Percentiles rank a stretch among this genome's conserved stretches.
These are phyloP conservation scores for Steinernema hermaphroditum DNA, from an alignment of 2,888 invertebrate species.

Conservation along the genomic window DNA sequence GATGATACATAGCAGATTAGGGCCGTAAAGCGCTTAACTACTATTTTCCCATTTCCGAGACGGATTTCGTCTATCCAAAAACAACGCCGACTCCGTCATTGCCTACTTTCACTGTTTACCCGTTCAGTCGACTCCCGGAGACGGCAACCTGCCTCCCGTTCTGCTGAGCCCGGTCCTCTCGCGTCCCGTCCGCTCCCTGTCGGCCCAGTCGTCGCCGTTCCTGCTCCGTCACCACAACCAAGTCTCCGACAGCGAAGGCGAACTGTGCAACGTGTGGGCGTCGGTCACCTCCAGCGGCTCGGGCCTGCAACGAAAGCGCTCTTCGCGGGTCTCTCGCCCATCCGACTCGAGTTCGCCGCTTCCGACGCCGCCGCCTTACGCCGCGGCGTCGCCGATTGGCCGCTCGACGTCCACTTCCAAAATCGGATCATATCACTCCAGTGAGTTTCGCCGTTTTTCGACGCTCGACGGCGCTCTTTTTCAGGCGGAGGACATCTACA, in stretches of 20 bases:
- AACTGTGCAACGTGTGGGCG: constrained; percentile 32
- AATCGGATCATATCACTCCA: constrained; percentile 31
- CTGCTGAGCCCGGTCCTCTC: constrained; percentile 64
- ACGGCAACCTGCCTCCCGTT: constrained; percentile 59
- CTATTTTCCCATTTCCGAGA: no score
- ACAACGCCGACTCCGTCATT: no score
- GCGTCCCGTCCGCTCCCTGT: constrained; percentile 60
- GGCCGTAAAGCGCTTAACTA: no score
- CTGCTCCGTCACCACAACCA: constrained; percentile 34
- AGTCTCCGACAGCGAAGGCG: constrained; percentile 38
- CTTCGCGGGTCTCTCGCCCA: constrained; percentile 32
- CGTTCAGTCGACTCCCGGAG: constrained; percentile 60
- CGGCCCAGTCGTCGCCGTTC: constrained; percentile 44
- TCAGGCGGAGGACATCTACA: constrained; percentile 25
- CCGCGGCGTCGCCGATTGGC: constrained; percentile 17
- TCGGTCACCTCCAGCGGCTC: constrained; percentile 4
- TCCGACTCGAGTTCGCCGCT: constrained; percentile 35
- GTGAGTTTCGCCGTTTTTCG: background rate
- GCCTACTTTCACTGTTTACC: no score
- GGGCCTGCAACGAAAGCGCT: constrained; percentile 31
- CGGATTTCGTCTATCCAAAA: no score
- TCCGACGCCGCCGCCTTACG: constrained; percentile 35
- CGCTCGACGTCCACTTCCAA: constrained; percentile 21
- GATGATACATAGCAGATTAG: no score
- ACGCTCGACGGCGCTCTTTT: background rate